Conservation (phyloP, 92 coral and sea anemone genomes). For the Palythoa grandis region DNA sequence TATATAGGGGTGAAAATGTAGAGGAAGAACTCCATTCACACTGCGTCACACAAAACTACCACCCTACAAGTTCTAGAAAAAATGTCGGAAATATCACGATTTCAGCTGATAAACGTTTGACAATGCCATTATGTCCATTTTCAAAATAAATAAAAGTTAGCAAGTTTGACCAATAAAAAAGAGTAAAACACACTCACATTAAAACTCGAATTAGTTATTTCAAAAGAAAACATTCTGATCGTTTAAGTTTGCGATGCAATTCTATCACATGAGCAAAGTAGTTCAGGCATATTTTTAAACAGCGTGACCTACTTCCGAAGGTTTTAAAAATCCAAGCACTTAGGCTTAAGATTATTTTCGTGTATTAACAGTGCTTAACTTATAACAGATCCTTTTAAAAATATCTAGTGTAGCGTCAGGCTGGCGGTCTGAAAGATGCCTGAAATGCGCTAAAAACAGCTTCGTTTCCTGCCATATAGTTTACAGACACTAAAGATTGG, state of each 20-base stretch:
- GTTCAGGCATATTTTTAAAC: too few species aligned
- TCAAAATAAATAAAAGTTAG: background rate
- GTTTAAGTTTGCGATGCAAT: background rate
- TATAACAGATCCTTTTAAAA: too few species aligned
- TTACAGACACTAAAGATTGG: too few species aligned
- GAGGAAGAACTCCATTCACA: background rate
- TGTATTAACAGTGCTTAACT: too few species aligned
- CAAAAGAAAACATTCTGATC: background rate
- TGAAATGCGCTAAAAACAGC: too few species aligned
- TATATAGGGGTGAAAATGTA: background rate
- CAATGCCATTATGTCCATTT: background rate
- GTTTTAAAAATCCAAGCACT: too few species aligned
- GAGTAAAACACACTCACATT: background rate
- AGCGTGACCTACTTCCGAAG: too few species aligned
- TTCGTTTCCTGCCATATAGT: too few species aligned
- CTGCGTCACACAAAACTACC: background rate
- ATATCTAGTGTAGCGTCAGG: too few species aligned
- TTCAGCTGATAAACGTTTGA: background rate
- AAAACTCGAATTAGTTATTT: background rate
- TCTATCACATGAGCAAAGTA: too few species aligned
- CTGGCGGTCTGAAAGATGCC: too few species aligned
- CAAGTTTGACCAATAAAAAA: background rate
- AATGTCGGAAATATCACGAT: background rate
- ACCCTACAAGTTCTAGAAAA: background rate
- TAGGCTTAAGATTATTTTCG: too few species aligned